Percentiles rank a stretch among this genome's conserved stretches.
Conservation (phyloP, 2,888 invertebrate genomes). For the Dendrolimus pini region DNA sequence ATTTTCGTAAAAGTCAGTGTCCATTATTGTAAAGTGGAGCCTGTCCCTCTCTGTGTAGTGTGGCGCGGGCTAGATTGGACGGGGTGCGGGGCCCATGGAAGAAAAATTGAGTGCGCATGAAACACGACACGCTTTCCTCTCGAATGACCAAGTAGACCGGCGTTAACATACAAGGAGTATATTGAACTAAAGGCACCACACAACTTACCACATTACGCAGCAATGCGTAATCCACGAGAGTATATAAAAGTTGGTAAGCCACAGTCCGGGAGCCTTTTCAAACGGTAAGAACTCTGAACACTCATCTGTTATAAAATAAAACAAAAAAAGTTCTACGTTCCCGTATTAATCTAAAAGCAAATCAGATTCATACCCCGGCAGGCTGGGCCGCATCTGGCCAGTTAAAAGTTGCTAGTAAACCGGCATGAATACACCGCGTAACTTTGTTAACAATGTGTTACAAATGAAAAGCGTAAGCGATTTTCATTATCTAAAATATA, state of each 20-base stretch:
- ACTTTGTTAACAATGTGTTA: conserved; percentile 49
- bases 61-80: too few species aligned
- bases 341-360: conserved; percentile 63
- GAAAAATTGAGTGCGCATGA: too few species aligned
- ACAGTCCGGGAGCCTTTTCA: conserved; percentile 14
- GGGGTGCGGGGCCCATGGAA: too few species aligned
- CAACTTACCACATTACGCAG: neutral
- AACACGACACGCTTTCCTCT: too few species aligned
- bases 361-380: conserved; percentile 59
- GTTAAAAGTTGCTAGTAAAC: conserved; percentile 68
- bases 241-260: conserved; percentile 19
- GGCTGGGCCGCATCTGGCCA: conserved; percentile 66
- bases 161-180: too few species aligned
- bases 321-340: conserved; percentile 33
- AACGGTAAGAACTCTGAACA: conserved; percentile 20
- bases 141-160: too few species aligned
- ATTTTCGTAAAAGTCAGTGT: too few species aligned
- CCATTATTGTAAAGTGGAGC: too few species aligned
- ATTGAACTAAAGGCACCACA: too few species aligned
- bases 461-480: conserved; percentile 17
- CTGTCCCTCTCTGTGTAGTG: too few species aligned
- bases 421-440: conserved; percentile 63
- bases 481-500: conserved; percentile 1
- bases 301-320: conserved; percentile 32
- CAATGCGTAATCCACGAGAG: conserved; percentile 6